Evolutionary conservation across 1,140 invertebrate genomes (phyloP), one percentile per base, ranked within the genome.

Genomic region (Eufriesea mexicana): DNA sequence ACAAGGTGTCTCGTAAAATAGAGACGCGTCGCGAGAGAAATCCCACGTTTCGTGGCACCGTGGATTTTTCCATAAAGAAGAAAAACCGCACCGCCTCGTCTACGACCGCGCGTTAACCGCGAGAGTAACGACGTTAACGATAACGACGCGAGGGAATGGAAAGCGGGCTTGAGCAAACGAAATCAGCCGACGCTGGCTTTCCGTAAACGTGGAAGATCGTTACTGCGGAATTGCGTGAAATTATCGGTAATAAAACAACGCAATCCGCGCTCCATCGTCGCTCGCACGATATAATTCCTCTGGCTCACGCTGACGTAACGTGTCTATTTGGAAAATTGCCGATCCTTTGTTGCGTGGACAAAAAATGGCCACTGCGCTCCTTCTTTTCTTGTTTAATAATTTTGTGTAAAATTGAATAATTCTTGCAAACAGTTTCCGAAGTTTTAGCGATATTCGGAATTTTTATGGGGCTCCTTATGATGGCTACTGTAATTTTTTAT

Each of bases 81-180:
- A 62, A 70, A 74, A 62, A 66, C 16, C 35, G 35, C 25, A 70
- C 47, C 35, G 74, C 35, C 45, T 23, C 18, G 54, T 71, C 35
- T 79, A 84, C 54, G 70, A 25, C 23, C 64, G 55, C 71, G 76
- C 57, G 42, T 71, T 84, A 81, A 71, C 68, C 49, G n/a, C 45
- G n/a, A 10, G 4, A 9, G 73, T 82, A 85, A 86, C 64, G 54
- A 84, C 49, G 85, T 86, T 85, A 81, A 81, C 78, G 59, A 68
- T 76, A 85, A 86, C 77, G 79, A 74, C 79, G 73, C 68, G 67
- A 7, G 35, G 77, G 86, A 87, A 83, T 87, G 85, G 75, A 79
- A 86, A 86, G 86, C 51, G 75, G 64, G 20, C 59, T 54, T 42
- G 18, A 35, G 49, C 55, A 55, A 35, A 67, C 62, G 62, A 72